A percentile compares a stretch with the other conserved stretches of the same genome.
Evolutionary conservation across 2,888 invertebrate species (phyloP).

Genomic region (Cybosia mesomella): DNA sequence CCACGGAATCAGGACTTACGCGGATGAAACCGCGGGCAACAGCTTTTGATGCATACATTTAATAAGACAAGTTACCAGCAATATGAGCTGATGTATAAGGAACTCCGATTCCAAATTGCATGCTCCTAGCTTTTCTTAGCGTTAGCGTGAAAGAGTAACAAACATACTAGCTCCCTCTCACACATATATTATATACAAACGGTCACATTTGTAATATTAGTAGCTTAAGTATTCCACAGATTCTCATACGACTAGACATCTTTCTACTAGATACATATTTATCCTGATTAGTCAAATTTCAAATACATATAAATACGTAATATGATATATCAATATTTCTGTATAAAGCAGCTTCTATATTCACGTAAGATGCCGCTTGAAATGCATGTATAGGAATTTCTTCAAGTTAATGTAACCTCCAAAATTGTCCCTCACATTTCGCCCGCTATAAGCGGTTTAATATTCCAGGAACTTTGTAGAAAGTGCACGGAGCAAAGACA

Average conservation of each 20-base stretch:
- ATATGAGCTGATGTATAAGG: no score
- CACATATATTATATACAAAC: no score
- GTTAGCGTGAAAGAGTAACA: no score
- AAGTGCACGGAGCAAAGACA: constrained; percentile 64
- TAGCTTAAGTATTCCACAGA: neutral
- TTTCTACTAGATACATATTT: constrained; percentile 1
- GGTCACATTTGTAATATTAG: no score
- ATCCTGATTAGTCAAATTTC: neutral
- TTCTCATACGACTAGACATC: neutral
- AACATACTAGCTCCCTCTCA: no score
- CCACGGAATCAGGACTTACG: no score
- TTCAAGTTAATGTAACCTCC: constrained; percentile 11
- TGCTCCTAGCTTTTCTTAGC: no score
- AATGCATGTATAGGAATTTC: neutral
- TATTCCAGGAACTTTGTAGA: constrained; percentile 63
- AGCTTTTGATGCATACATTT: no score
- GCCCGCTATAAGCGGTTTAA: constrained; percentile 21
- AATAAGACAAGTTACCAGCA: no score
- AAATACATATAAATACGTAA: neutral
- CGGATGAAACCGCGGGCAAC: no score
- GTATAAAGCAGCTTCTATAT: neutral
- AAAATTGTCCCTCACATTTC: constrained; percentile 17
- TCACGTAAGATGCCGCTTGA: neutral
- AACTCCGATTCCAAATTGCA: no score
- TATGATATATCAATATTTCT: neutral